Evolutionary conservation across 1,140 invertebrate species (phyloP), one percentile per base, ranked within the genome.

Genomic region (Drosophila gunungcola): DNA sequence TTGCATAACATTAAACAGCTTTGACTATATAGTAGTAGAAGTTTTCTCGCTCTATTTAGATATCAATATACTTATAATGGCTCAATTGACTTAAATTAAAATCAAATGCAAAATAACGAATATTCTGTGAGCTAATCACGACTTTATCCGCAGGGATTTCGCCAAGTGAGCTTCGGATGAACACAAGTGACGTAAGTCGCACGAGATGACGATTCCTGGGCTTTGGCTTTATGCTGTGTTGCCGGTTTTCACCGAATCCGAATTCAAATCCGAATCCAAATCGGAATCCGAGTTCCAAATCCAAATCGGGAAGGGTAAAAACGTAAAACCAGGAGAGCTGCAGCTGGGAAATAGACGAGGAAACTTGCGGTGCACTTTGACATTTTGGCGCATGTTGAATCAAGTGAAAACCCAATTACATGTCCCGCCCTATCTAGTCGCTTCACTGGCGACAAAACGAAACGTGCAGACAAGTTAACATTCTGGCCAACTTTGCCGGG

Each of bases 371-470:
- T 51, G 77, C 52, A 70, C 82, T 88, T 86, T 82, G 82, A 85
- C 82, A 85, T 78, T 74, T 85, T 86, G 73, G 55, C 83, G 78
- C 82, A 86, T 81, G 78, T 85, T 81, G 78, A 86, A 82, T 86
- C 83, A 86, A 78, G 83, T 82, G 82, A 82, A 88, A 86, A 88
- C 74, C 78, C 82, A 86, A 82, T 86, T 86, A 88, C 82, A 88
- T 79, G 79, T 86, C 69, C 78, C 54, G 49, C 73, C 73, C 63
- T 70, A 82, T 74, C 83, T 86, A 67, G 78, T 55, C 58, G 78
- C 60, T 73, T 77, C 43, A 72, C 60, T 81, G 78, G 68, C 68
- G 63, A 81, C 82, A 77, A 73, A 80, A 68, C 81, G 72, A 53
- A 64, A 78, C 67, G 73, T 80, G 81, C 77, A 81, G 82, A 85